A percentile compares a stretch with the other conserved stretches of the same genome.
phyloP scores from a whole-genome alignment of 2,888 invertebrate species.

The Bombyx huttoni region DNA sequence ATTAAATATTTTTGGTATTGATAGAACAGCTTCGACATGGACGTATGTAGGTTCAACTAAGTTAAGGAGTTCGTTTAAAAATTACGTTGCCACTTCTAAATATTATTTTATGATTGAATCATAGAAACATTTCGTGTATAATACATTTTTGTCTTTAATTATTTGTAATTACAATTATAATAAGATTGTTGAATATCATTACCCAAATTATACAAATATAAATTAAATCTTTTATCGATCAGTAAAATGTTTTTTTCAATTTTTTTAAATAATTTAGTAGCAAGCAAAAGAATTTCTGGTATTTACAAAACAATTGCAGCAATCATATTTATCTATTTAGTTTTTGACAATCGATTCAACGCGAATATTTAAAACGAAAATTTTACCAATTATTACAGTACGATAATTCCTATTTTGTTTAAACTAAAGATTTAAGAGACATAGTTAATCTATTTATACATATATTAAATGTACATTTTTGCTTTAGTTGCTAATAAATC shows the following conservation, averaged over 20 bases:
- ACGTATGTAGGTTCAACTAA: background rate
- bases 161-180: background rate
- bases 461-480: constrained; percentile 36
- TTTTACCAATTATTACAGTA: constrained; percentile 6
- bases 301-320: no score
- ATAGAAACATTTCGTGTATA: constrained; percentile 1
- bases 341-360: no score
- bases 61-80: background rate
- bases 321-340: no score
- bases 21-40: background rate
- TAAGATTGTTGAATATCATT: background rate
- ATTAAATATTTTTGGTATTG: background rate
- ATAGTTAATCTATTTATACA: constrained; percentile 24
- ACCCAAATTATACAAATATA: no score
- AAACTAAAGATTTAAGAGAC: background rate
- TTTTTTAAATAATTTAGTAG: no score
- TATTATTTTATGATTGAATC: background rate
- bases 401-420: background rate
- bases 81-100: background rate
- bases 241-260: no score
- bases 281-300: no score
- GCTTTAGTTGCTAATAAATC: background rate
- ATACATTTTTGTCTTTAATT: background rate
- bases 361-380: background rate
- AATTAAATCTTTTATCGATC: no score